Evolutionary conservation across 2,113 vertebrate species (phyloP), one percentile per base, ranked within the genome.

Genomic region (Nyctereutes procyonoides): DNA sequence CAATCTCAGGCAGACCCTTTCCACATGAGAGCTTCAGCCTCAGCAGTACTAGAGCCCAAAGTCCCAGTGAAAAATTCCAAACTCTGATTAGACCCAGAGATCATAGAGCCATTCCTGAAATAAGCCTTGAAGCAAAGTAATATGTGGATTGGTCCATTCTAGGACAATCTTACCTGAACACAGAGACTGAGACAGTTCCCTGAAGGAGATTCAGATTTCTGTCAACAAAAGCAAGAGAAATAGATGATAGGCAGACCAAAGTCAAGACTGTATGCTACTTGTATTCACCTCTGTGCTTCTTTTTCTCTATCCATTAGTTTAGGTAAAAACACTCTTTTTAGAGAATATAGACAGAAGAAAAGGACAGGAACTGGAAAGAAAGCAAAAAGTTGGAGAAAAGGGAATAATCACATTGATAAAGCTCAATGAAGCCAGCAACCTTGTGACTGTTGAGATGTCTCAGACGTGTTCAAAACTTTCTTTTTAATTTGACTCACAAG

Each of bases 401-500:
- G 3, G 17, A 51, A 56, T 32, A 38, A 53, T 67, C 26, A 3
- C 24, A 8, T 19, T n/a, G 19, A 32, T 53, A 67, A 79, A 24
- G 16, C 22, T 14, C 5, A 35, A 20, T 48, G 28, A 95, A 84
- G n/a, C 51, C 0, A 60, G 51, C 30, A 56, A 76, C 2, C 22
- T 65, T 13, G 6, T 24, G 79, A 71, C 7, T 13, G n/a, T 74
- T 60, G 69, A 73, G 13, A 69, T 22, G 58, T 24, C 65, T 82
- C 35, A 87, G 32, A 67, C 28, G 82, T 86, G 12, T 65, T 91
- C 32, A 85, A 95, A 89, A 88, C 14, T 48, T 95, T 69, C 30
- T 58, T 96, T 88, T 90, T 22, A 74, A 94, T 63, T 79, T 63
- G 19, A 67, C 5, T 11, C 16, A 26, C 48, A 58, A 32, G 2